These are phyloP conservation scores for Sylvia borin DNA, from an alignment of 2,797 vertebrate species.

Conservation along the genomic window DNA sequence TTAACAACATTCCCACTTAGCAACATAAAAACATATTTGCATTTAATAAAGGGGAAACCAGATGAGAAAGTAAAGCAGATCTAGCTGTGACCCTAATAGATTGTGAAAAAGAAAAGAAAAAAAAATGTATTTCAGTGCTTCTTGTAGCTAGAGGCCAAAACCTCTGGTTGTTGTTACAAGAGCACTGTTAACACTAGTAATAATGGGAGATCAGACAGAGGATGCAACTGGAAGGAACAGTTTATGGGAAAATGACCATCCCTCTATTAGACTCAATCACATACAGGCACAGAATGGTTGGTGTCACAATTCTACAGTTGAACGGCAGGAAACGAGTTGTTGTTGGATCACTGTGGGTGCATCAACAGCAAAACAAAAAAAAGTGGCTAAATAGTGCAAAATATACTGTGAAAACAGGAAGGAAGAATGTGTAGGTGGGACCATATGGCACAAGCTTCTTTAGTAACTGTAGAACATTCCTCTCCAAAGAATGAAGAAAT, in stretches of 20 bases:
- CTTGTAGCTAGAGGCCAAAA: neutral
- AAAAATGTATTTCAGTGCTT: neutral
- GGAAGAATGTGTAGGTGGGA: constrained; percentile 57
- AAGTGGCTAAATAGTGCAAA: constrained; percentile 64
- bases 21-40: constrained; percentile 25
- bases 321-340: neutral
- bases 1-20: constrained; percentile 17
- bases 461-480: neutral
- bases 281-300: neutral
- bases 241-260: neutral
- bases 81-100: neutral
- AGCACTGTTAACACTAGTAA: neutral
- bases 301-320: neutral
- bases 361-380: constrained; percentile 51
- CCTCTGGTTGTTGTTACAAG: neutral
- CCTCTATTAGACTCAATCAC: neutral
- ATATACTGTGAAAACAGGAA: constrained; percentile 68
- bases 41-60: constrained; percentile 3
- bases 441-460: constrained; percentile 43
- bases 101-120: neutral
- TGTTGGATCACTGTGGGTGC: constrained; percentile 4
- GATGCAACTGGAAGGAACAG: neutral
- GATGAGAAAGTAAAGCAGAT: constrained; percentile 2
- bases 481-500: neutral
- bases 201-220: neutral